Conservation (phyloP, 2,888 invertebrate species). For the Macroteleia sp. region DNA sequence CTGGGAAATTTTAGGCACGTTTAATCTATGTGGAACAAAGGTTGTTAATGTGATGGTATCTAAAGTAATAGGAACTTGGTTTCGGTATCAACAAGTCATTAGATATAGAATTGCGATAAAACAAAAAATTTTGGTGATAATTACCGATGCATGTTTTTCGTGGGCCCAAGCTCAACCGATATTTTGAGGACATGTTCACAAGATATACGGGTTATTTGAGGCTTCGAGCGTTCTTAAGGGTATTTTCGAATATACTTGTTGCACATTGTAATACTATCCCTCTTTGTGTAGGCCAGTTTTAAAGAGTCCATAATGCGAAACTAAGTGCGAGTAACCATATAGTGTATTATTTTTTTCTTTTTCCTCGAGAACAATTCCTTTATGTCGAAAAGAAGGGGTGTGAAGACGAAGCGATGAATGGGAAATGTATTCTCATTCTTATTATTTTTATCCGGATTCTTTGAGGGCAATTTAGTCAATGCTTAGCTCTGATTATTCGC, state of each 20-base stretch:
- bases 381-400: conserved; percentile 27
- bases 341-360: conserved; percentile 72
- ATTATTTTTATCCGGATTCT: conserved; percentile 11
- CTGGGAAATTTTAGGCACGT: no score
- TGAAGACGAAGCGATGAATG: conserved; percentile 30
- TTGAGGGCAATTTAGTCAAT: conserved; percentile 9
- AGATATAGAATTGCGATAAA: background rate
- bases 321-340: conserved; percentile 74
- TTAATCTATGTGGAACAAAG: no score
- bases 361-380: conserved; percentile 77
- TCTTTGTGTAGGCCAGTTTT: conserved; percentile 70
- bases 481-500: background rate
- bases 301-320: conserved; percentile 79
- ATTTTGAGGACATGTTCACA: conserved; percentile 76
- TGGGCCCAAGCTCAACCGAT: conserved; percentile 72
- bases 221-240: conserved; percentile 78
- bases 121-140: conserved; percentile 14
- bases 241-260: conserved; percentile 81
- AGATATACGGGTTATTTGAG: conserved; percentile 83
- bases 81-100: background rate
- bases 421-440: conserved; percentile 10
- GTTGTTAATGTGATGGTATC: background rate
- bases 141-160: conserved; percentile 47
- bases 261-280: conserved; percentile 83
- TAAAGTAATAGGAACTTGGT: background rate